These are phyloP conservation scores for Athetis lepigone DNA, from an alignment of 2,888 invertebrate species.

Conservation along the genomic window DNA sequence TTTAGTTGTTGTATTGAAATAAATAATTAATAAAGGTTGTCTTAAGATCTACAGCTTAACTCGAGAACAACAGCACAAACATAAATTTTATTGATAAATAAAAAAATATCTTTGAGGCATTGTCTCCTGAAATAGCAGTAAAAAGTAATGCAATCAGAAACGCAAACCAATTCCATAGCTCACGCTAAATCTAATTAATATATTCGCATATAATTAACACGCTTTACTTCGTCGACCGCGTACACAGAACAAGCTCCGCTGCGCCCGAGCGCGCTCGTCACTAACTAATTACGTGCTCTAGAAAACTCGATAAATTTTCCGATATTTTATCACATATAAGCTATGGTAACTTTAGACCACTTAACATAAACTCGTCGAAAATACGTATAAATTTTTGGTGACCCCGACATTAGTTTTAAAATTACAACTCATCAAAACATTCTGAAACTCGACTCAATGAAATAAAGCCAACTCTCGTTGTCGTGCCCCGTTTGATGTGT, in stretches of 20 bases:
- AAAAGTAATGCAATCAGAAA: neutral
- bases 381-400: neutral
- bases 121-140: neutral
- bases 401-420: neutral
- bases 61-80: neutral
- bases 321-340: neutral
- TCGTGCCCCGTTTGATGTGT: slow-evolving; percentile 13
- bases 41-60: neutral
- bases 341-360: neutral
- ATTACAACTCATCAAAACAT: neutral
- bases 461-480: neutral
- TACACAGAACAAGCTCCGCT: neutral
- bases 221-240: slow-evolving; percentile 1
- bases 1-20: neutral
- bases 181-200: slow-evolving; percentile 6
- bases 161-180: slow-evolving; percentile 3
- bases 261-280: neutral
- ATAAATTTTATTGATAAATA: neutral
- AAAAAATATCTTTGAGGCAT: neutral
- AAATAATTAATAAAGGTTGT: neutral
- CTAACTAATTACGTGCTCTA: neutral
- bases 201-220: slow-evolving; percentile 31
- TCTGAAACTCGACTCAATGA: neutral
- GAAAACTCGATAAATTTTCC: neutral
- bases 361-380: neutral